These are phyloP conservation scores for Apoda limacodes DNA, from an alignment of 2,888 invertebrate genomes.

Conservation along the genomic window DNA sequence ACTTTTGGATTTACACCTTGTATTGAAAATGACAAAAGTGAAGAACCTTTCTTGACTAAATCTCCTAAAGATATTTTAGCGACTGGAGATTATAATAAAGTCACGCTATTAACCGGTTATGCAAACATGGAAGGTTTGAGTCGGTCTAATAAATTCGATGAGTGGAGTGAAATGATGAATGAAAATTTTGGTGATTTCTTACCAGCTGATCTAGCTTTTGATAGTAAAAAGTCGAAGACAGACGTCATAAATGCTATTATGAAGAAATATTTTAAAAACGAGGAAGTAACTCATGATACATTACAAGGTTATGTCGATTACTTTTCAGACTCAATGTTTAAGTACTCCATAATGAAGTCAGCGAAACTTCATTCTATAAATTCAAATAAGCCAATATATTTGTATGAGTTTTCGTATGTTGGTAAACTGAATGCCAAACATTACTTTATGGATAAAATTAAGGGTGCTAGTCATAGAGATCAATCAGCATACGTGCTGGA, in stretches of 20 bases:
- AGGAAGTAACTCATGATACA: conserved; percentile 33
- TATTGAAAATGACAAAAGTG: conserved; percentile 38
- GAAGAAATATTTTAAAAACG: conserved; percentile 39
- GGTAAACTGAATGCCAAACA: conserved; percentile 47
- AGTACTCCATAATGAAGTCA: conserved; percentile 46
- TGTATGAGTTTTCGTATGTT: conserved; percentile 52
- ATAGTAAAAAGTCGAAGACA: conserved; percentile 28
- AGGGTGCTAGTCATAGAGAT: conserved; percentile 56
- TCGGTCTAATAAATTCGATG: conserved; percentile 37
- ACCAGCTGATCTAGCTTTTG: conserved; percentile 45
- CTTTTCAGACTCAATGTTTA: conserved; percentile 57
- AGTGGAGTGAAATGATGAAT: conserved; percentile 52
- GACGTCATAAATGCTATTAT: conserved; percentile 32
- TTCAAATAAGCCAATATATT: conserved; percentile 33
- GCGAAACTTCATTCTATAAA: conserved; percentile 36
- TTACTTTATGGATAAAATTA: conserved; percentile 40
- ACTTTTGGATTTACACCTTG: conserved; percentile 59
- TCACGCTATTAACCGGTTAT: conserved; percentile 45
- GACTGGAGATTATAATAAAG: conserved; percentile 32
- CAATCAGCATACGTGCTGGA: conserved; percentile 51
- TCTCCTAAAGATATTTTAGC: conserved; percentile 44
- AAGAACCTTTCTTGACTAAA: conserved; percentile 43
- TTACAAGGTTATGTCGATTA: conserved; percentile 45
- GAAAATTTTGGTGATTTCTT: conserved; percentile 44
- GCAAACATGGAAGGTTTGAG: conserved; percentile 59